These are phyloP conservation scores for Apistogramma diplotaenia DNA, from an alignment of 2,113 vertebrate genomes.

Conservation along the genomic window DNA sequence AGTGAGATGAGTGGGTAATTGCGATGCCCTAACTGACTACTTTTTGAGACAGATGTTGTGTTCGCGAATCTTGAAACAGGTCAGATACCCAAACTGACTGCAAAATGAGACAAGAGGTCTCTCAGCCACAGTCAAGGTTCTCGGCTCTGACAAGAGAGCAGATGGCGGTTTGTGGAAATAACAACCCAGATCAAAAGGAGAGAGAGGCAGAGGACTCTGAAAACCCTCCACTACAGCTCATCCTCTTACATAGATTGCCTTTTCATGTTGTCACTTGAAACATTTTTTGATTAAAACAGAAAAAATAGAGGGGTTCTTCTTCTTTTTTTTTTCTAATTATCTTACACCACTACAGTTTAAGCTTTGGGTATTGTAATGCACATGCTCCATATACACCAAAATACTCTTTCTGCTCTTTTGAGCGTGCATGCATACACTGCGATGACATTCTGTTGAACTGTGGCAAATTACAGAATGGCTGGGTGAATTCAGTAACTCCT, in stretches of 20 bases:
- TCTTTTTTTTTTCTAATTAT: background rate
- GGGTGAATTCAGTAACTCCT: constrained; percentile 3
- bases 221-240: constrained; percentile 23
- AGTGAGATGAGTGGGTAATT: constrained; percentile 23
- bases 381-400: background rate
- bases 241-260: constrained; percentile 27
- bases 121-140: constrained; percentile 62
- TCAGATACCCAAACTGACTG: constrained; percentile 58
- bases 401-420: background rate
- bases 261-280: constrained; percentile 40
- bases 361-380: background rate
- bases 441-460: constrained; percentile 25
- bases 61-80: constrained; percentile 52
- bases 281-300: constrained; percentile 16
- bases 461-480: constrained; percentile 3
- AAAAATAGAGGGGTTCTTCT: background rate
- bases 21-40: constrained; percentile 26
- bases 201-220: constrained; percentile 23
- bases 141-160: constrained; percentile 63
- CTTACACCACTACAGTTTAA: background rate
- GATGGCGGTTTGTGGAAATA: constrained; percentile 66
- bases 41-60: constrained; percentile 63
- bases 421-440: background rate
- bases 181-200: constrained; percentile 55
- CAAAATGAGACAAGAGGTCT: constrained; percentile 67